Evolutionary conservation across 2,888 invertebrate genomes (phyloP), one percentile per base, ranked within the genome.

Genomic region (Acheta domesticus): DNA sequence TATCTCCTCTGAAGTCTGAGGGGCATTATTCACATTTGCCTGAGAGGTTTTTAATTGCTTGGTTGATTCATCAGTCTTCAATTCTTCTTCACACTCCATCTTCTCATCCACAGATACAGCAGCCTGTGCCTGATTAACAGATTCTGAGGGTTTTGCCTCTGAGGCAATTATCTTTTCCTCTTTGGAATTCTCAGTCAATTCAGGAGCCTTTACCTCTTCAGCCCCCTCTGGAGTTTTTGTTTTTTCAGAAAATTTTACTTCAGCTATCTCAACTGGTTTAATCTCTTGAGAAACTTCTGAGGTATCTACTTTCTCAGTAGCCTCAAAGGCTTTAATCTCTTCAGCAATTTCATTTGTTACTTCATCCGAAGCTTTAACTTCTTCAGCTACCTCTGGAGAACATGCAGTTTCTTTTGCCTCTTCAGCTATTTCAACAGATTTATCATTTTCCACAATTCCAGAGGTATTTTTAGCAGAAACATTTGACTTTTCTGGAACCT

Each of bases 251-350:
- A 74, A 77, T n/a, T n/a, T 73, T 16, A 5, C 49, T 62, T 75
- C 79, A 11, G 48, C 48, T 21, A 78, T 49, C 62, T 82, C 82
- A 49, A 81, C 84, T 82, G 84, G 83, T 82, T 85, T 84, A 50
- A 82, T 83, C 82, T 85, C 85, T 81, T 79, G 81, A 74, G 81
- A 77, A 77, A 74, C 80, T 76, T 79, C 76, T 79, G 82, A 82
- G 36, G 81, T 76, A 77, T 80, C 82, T 77, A 82, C 81, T 79
- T 83, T 74, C 20, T 79, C 75, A 74, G 19, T 76, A 76, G 21
- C 48, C 49, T 49, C 48, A 20, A 20, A n/a, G 75, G 49, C 76
- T 73, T 36, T 36, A 36, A 36, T 36, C 75, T 80, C 77, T 82
- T 82, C 80, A 50, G 79, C 76, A 78, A 75, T 79, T 49, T 80